phyloP scores from a whole-genome alignment of 2,113 vertebrate species.

The Anolis sagrei region DNA sequence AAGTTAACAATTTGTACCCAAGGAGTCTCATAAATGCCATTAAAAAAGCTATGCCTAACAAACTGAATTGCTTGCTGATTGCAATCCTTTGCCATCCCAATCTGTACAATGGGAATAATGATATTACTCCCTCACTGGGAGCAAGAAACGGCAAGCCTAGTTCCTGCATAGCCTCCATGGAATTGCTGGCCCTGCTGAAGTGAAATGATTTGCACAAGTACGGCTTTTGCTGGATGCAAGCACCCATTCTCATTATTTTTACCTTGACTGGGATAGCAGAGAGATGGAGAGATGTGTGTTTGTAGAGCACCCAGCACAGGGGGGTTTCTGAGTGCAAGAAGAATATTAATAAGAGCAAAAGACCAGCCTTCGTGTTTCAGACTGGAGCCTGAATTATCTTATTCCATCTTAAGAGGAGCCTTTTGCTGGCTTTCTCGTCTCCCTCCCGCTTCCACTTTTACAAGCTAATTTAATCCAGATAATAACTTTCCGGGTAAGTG shows the following conservation, averaged over 20 bases:
- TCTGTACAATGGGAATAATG: neutral
- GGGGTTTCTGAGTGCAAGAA: neutral
- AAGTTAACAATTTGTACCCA: neutral
- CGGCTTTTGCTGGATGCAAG: neutral
- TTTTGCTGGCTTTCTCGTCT: neutral
- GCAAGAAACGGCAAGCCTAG: neutral
- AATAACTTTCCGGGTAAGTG: conserved; percentile 29
- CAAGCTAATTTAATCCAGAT: conserved; percentile 25
- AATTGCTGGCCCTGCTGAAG: neutral
- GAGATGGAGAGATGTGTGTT: neutral
- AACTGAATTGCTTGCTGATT: neutral
- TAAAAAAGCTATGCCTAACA: neutral
- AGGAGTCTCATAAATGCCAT: neutral
- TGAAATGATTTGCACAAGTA: conserved; percentile 8
- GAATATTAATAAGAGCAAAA: conserved; percentile 9
- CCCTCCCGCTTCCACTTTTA: neutral
- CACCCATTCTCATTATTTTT: neutral
- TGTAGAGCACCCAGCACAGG: conserved; percentile 5
- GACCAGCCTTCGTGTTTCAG: neutral
- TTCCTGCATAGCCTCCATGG: neutral
- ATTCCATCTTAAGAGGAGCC: neutral
- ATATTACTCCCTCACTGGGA: neutral
- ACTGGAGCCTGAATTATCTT: neutral
- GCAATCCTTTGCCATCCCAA: neutral
- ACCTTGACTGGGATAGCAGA: neutral